Evolutionary conservation across 2,797 vertebrate species (phyloP).

Genomic region (Semaprochilodus insignis): DNA sequence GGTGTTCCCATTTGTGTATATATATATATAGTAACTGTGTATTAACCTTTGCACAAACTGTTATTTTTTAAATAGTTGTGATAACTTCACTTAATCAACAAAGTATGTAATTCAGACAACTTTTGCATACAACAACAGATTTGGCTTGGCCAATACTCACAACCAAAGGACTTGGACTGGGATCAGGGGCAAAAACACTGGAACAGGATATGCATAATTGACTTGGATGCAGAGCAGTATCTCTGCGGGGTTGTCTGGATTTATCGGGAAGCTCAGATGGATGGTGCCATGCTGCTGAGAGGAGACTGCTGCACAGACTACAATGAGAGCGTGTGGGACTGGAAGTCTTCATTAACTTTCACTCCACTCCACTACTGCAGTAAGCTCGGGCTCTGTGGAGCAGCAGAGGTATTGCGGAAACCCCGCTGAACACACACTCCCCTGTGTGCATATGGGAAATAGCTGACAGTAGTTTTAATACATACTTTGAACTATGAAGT

Average conservation of each 20-base stretch:
- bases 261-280: not conserved
- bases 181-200: not conserved
- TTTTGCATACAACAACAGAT: too few species aligned
- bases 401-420: slow-evolving; percentile 25
- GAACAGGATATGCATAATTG: not conserved
- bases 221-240: not conserved
- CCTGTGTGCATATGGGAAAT: not conserved
- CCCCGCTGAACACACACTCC: not conserved
- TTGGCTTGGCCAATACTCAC: not conserved
- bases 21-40: too few species aligned
- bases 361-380: slow-evolving; percentile 32
- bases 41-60: too few species aligned
- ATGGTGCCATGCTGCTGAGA: not conserved
- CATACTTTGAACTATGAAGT: slow-evolving; percentile 2
- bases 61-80: too few species aligned
- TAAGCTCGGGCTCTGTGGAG: slow-evolving; percentile 21
- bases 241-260: slow-evolving; percentile 4
- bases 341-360: slow-evolving; percentile 38
- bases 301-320: slow-evolving; percentile 14
- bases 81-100: too few species aligned
- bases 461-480: not conserved
- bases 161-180: not conserved
- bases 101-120: too few species aligned
- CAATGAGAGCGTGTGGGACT: slow-evolving; percentile 7
- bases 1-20: too few species aligned